Conservation (phyloP, 1,140 invertebrate genomes). For the Pseudomyrmex concolor region DNA sequence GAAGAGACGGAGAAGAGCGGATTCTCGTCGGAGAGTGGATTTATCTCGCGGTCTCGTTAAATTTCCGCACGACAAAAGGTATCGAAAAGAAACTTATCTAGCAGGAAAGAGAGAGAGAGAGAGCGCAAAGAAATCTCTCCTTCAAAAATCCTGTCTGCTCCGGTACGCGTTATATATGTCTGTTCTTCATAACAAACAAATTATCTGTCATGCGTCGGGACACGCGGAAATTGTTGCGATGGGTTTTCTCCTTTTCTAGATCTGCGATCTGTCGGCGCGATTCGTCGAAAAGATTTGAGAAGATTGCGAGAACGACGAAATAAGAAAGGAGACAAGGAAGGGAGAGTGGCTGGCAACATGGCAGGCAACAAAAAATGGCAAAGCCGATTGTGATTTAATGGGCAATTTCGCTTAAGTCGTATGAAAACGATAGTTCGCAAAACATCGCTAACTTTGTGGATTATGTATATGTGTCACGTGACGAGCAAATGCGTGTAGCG, state of each 20-base stretch:
- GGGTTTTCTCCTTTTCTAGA: slow-evolving; percentile 17
- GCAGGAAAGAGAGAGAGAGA: slow-evolving; percentile 54
- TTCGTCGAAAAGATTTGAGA: slow-evolving; percentile 58
- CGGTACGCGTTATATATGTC: slow-evolving; percentile 24
- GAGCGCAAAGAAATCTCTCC: slow-evolving; percentile 56
- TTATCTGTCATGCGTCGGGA: slow-evolving; percentile 66
- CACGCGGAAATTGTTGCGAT: slow-evolving; percentile 65
- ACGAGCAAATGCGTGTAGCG: neutral
- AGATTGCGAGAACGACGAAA: slow-evolving; percentile 55
- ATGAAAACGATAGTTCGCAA: slow-evolving; percentile 48
- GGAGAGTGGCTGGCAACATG: slow-evolving; percentile 41
- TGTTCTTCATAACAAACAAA: slow-evolving; percentile 67
- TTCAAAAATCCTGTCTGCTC: slow-evolving; percentile 1
- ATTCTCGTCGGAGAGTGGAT: slow-evolving; percentile 70
- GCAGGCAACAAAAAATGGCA: slow-evolving; percentile 54
- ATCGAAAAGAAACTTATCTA: slow-evolving; percentile 37
- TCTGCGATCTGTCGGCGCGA: slow-evolving; percentile 20
- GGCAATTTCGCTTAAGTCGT: slow-evolving; percentile 36
- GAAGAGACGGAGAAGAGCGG: slow-evolving; percentile 24
- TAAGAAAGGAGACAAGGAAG: slow-evolving; percentile 44
- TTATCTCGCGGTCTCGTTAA: slow-evolving; percentile 76
- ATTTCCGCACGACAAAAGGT: slow-evolving; percentile 59
- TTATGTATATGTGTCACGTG: neutral
- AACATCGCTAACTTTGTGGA: neutral
- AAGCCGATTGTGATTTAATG: slow-evolving; percentile 54